Evolutionary conservation across 1,140 invertebrate species (phyloP).

Genomic region (Scylla paramamosain): DNA sequence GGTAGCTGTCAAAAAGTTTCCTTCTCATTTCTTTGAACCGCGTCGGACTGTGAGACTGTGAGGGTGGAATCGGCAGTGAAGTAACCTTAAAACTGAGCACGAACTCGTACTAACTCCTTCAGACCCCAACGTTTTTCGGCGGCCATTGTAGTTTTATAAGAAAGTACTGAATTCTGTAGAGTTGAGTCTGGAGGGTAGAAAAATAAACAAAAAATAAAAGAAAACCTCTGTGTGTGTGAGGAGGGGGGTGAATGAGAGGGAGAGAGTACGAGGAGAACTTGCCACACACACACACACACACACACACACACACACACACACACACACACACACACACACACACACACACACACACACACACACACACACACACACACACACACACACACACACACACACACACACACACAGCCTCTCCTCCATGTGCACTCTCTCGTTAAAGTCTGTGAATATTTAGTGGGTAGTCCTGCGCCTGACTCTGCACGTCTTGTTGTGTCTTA

Average conservation of each 20-base stretch:
- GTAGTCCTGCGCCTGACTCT: not conserved
- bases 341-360: not conserved
- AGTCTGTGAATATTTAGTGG: not conserved
- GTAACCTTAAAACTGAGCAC: not conserved
- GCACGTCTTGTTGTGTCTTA: not conserved
- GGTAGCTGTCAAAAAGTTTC: not conserved
- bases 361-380: constrained; percentile 3
- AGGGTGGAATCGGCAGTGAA: not conserved
- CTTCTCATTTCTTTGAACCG: not conserved
- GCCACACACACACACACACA: constrained; percentile 4
- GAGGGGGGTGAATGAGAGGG: too few relatives aligned
- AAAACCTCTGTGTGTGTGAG: too few relatives aligned
- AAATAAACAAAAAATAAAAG: not conserved
- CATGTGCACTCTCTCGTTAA: not conserved
- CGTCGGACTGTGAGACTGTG: not conserved
- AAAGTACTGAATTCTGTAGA: not conserved
- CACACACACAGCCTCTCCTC: not conserved
- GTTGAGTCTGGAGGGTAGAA: not conserved
- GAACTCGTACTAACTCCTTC: not conserved
- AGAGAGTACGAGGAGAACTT: too few relatives aligned
- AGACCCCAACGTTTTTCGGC: not conserved
- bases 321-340: constrained; percentile 20
- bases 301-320: constrained; percentile 12
- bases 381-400: not conserved
- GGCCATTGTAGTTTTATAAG: not conserved